Percentiles rank a stretch among this genome's conserved stretches.
These are phyloP conservation scores for Allobates femoralis DNA, from an alignment of 2,797 vertebrate species.

Conservation along the genomic window DNA sequence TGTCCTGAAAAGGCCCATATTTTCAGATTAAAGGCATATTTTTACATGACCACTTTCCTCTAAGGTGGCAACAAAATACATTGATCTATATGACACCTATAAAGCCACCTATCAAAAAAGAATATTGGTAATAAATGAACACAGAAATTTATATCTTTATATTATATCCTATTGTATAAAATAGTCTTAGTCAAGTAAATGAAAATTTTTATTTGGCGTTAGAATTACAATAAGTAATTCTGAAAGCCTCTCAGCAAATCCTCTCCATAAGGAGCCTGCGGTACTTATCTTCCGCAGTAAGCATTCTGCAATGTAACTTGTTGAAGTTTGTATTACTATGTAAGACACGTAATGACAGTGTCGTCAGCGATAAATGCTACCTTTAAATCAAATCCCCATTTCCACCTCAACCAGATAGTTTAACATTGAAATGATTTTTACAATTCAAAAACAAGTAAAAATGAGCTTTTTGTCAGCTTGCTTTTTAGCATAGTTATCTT, in stretches of 20 bases:
- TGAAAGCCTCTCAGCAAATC: background rate
- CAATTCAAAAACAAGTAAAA: background rate
- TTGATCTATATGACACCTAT: no score
- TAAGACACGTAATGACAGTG: background rate
- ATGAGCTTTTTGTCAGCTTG: background rate
- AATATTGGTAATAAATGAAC: no score
- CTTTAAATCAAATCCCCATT: constrained; percentile 19
- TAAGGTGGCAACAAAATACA: no score
- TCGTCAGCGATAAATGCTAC: constrained; percentile 3
- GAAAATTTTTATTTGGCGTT: background rate
- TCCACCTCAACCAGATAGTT: background rate
- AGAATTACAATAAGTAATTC: background rate
- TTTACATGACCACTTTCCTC: no score
- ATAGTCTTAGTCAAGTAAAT: no score
- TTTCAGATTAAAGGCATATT: no score
- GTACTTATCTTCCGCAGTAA: background rate
- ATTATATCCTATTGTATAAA: no score
- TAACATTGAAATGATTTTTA: background rate
- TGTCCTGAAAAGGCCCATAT: no score
- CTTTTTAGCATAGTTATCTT: background rate
- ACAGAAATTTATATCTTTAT: no score
- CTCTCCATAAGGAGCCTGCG: background rate
- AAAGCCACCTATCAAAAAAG: no score
- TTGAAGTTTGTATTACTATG: background rate
- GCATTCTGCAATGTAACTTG: background rate